Conservation (phyloP, 1,140 invertebrate genomes). For the Plutomurus gul region DNA sequence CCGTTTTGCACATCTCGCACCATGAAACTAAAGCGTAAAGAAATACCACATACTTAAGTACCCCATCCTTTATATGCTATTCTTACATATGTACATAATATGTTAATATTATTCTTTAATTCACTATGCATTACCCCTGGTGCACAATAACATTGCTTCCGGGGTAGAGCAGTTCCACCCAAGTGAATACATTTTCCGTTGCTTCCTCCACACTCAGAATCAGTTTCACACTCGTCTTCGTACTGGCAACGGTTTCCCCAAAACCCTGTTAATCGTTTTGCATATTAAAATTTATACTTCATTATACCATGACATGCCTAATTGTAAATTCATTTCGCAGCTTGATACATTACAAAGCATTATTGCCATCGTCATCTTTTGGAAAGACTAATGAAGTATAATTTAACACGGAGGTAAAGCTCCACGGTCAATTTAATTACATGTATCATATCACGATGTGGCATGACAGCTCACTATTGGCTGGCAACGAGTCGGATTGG, state of each 20-base stretch:
- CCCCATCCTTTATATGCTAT: too few relatives aligned
- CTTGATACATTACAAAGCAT: neutral
- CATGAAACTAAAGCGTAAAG: constrained; percentile 46
- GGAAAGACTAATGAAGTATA: neutral
- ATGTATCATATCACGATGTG: too few relatives aligned
- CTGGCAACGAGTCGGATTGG: too few relatives aligned
- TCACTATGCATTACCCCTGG: constrained; percentile 84
- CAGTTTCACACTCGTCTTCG: constrained; percentile 77
- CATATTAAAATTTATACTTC: too few relatives aligned
- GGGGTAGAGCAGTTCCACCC: constrained; percentile 76
- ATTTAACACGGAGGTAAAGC: neutral
- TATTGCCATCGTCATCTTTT: too few relatives aligned
- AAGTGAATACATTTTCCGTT: constrained; percentile 79
- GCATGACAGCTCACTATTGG: too few relatives aligned
- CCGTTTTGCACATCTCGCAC: constrained; percentile 48
- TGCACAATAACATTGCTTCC: constrained; percentile 85
- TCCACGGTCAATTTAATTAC: constrained; percentile 6
- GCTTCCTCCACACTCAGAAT: constrained; percentile 77
- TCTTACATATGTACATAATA: constrained; percentile 55
- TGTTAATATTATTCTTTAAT: constrained; percentile 51
- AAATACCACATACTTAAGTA: too few relatives aligned
- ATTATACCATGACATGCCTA: neutral
- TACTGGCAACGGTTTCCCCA: constrained; percentile 82
- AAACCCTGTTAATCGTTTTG: too few relatives aligned
- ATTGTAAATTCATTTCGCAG: neutral